Conservation (phyloP, 2,797 vertebrate species). For the Lithobates pipiens region DNA sequence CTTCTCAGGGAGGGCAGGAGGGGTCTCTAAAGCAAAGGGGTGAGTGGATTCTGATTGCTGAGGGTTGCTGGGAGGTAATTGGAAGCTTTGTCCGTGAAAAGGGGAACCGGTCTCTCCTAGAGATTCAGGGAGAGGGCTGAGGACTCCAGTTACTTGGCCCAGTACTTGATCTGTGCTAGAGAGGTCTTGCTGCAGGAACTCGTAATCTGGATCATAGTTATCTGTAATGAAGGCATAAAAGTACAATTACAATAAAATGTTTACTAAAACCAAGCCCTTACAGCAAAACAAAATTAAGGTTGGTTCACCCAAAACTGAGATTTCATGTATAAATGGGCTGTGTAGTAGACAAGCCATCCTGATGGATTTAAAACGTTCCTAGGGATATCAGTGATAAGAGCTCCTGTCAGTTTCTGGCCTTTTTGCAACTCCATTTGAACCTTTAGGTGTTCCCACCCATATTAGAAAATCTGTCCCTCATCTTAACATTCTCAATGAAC, state of each 20-base stretch:
- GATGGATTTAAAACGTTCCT: no score
- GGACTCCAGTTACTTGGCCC: conserved; percentile 77
- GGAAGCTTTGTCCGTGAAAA: conserved; percentile 81
- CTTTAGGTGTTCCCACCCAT: no score
- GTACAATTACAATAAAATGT: background rate
- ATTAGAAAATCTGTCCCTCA: no score
- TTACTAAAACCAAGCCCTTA: background rate
- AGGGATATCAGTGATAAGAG: no score
- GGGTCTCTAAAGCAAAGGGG: conserved; percentile 77
- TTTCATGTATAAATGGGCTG: no score
- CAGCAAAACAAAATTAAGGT: background rate
- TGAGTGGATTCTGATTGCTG: conserved; percentile 69
- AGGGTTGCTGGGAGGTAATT: conserved; percentile 78
- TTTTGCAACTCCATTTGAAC: no score
- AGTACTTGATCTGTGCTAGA: conserved; percentile 87
- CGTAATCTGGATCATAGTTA: conserved; percentile 95
- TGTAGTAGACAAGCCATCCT: no score
- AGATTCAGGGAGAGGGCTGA: conserved; percentile 93
- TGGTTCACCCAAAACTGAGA: no score
- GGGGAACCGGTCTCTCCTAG: conserved; percentile 87
- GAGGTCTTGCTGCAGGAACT: conserved; percentile 97
- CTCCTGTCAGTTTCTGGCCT: no score
- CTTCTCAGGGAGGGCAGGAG: conserved; percentile 93
- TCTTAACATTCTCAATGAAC: no score
- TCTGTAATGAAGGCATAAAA: conserved; percentile 71